Base-by-base conservation (phyloP, 2,797 vertebrate species). In the Squalus acanthias region DNA sequence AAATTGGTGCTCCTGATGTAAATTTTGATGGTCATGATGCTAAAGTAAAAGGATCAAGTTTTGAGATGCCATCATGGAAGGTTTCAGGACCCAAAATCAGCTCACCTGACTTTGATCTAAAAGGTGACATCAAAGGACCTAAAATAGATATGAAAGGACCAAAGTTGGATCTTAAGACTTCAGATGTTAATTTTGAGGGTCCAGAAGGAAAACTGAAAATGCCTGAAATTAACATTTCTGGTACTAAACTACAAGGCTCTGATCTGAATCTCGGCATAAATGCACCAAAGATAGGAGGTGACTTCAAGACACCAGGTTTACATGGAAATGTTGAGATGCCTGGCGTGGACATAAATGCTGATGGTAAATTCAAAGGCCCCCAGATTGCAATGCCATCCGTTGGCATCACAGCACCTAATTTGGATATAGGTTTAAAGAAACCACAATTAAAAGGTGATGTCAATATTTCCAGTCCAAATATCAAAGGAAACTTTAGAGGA, bases 111-210 rank as follows among this genome's bases (percentile, higher is more conserved):
- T 24, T 60, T 60, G 67, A 93, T 60, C 87, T 88, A 57, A 57
- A 57, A 57, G 50, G 87, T 88, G 87, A 88, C 50, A 88, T 98
- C 92, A 98, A 96, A 57, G 96, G 97, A 96, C 65, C 67, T 10
- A 98, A 98, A 65, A 57, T 65, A 88, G 63, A 95, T 1, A 39
- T 95, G 46, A 50, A 95, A 26, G 94, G 63, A 95, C 50, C 24
- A 60, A 53, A 46, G 33, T 10, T 96, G 82, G 72, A 74, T 39
- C 20, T 96, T 96, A 70, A 95, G 69, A 5, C 93, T 72, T 39
- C 96, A 82, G 72, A 87, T 70, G 85, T 85, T 82, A 26, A 39
- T 29, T 29, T 96, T 65, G 96, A 39, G 10, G 53, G 76, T 46
- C 53, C 53, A 22, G 53, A 79, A 70, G 93, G 93, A 69, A 70